phyloP scores from a whole-genome alignment of 2,797 vertebrate species.

The Oreortyx pictus region DNA sequence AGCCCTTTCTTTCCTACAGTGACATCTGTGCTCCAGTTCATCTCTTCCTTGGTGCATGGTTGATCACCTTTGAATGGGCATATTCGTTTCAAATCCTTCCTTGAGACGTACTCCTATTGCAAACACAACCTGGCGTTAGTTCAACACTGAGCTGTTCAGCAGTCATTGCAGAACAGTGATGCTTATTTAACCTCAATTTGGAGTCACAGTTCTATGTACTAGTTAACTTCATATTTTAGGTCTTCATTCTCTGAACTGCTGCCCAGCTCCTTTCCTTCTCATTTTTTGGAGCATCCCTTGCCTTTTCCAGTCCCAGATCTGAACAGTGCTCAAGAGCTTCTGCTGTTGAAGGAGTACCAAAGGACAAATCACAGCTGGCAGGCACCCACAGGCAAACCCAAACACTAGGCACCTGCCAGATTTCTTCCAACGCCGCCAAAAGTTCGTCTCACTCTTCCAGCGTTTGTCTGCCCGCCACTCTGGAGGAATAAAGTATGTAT shows the following conservation, averaged over 20 bases:
- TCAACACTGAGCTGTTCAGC: neutral
- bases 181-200: neutral
- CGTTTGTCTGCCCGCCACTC: slow-evolving; percentile 87
- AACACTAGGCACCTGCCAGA: slow-evolving; percentile 84
- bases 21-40: neutral
- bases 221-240: neutral
- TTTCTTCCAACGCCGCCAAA: slow-evolving; percentile 92
- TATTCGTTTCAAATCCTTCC: neutral
- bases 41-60: neutral
- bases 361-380: slow-evolving; percentile 20
- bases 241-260: neutral
- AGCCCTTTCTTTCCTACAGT: neutral
- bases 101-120: neutral
- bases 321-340: neutral
- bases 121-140: neutral
- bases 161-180: neutral
- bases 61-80: neutral
- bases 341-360: neutral
- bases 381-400: neutral
- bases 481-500: slow-evolving; percentile 64
- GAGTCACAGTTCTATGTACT: neutral
- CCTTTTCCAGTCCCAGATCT: slow-evolving; percentile 15
- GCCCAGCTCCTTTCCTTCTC: neutral
- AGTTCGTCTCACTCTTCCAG: slow-evolving; percentile 86
- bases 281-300: neutral